Percentiles rank a stretch among this genome's conserved stretches.
Conservation (phyloP, 2,113 vertebrate genomes). For the Ciconia stormi region DNA sequence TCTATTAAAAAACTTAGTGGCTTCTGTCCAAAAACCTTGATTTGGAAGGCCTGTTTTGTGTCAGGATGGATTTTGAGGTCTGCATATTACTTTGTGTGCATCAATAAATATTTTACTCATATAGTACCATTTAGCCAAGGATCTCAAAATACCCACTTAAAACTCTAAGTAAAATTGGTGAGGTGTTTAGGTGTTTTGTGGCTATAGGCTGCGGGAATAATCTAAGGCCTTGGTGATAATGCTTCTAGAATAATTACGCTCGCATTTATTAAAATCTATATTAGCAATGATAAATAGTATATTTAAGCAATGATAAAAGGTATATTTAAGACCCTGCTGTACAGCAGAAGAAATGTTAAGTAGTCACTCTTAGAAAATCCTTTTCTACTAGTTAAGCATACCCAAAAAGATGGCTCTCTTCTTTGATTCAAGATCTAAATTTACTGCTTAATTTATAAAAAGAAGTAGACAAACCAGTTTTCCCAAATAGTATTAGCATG, state of each 20-base stretch:
- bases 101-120: background rate
- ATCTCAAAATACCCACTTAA: background rate
- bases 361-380: background rate
- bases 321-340: background rate
- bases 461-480: background rate
- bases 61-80: background rate
- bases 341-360: background rate
- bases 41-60: background rate
- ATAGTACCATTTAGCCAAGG: background rate
- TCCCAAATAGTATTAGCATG: background rate
- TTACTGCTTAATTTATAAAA: background rate
- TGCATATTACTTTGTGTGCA: background rate
- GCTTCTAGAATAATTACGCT: background rate
- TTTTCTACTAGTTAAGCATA: background rate
- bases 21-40: background rate
- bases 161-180: background rate
- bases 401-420: background rate
- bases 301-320: too few species aligned
- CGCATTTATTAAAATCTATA: background rate
- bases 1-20: background rate
- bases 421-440: background rate
- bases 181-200: background rate
- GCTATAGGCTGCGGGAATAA: background rate
- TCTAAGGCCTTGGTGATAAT: background rate
- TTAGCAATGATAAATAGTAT: background rate